Percentiles rank a stretch among this genome's conserved stretches.
Conservation (phyloP, 2,113 vertebrate species). For the Callorhinus ursinus region DNA sequence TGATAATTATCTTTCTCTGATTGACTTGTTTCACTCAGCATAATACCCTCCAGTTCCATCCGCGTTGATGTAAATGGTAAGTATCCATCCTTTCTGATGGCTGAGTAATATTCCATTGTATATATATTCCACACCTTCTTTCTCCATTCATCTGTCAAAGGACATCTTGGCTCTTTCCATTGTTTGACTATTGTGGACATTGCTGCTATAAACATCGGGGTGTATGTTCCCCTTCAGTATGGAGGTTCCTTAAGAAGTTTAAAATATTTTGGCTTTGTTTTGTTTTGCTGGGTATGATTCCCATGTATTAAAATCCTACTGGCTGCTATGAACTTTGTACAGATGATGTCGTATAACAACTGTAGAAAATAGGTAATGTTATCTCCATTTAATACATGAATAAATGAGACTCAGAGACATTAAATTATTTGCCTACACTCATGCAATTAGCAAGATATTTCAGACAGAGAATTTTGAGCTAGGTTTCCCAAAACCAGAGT, state of each 20-base stretch:
- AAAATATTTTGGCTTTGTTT: not conserved
- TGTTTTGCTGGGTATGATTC: not conserved
- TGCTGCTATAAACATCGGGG: not conserved
- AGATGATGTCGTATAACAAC: not conserved
- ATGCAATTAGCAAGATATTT: not conserved
- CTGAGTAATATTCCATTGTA: too few relatives aligned
- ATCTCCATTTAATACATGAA: not conserved
- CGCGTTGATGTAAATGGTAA: too few relatives aligned
- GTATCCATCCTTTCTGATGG: too few relatives aligned
- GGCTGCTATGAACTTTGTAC: not conserved
- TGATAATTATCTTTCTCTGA: too few relatives aligned
- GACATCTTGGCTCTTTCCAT: too few relatives aligned
- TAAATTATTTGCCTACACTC: not conserved
- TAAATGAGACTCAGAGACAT: not conserved
- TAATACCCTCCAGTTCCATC: too few relatives aligned
- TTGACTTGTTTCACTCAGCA: too few relatives aligned
- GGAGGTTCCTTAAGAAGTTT: not conserved
- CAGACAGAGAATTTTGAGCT: not conserved
- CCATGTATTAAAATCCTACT: not conserved
- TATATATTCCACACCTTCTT: too few relatives aligned
- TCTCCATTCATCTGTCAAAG: too few relatives aligned
- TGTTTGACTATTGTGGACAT: too few relatives aligned
- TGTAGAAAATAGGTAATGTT: not conserved
- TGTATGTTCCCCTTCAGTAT: not conserved
- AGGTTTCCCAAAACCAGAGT: not conserved